A percentile compares a stretch with the other conserved stretches of the same genome.
phyloP scores from a whole-genome alignment of 2,888 invertebrate genomes.

The Spicauda simplicius region DNA sequence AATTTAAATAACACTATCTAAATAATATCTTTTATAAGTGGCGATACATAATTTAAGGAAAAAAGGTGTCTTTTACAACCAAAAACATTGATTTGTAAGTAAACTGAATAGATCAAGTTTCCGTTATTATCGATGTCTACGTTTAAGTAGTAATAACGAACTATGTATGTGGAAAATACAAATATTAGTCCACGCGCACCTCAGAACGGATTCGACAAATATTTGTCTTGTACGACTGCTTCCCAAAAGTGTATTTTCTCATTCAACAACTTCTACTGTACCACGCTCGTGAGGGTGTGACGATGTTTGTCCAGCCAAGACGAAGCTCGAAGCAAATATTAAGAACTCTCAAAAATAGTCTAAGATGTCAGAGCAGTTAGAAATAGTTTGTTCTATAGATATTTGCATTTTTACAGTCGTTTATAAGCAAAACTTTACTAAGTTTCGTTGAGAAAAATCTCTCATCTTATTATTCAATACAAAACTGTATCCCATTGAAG shows the following conservation, averaged over 20 bases:
- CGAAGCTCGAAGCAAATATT: constrained; percentile 56
- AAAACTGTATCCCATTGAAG: constrained; percentile 16
- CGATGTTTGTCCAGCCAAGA: constrained; percentile 65
- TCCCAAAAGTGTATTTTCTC: constrained; percentile 79
- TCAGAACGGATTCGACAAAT: constrained; percentile 78
- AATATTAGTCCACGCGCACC: constrained; percentile 77
- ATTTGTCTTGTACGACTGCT: constrained; percentile 77
- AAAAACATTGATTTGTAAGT: not conserved
- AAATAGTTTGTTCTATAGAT: constrained; percentile 1
- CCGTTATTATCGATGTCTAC: constrained; percentile 47
- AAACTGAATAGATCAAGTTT: constrained; percentile 14
- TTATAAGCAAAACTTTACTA: not conserved
- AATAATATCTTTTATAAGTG: too few species aligned
- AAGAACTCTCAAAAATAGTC: constrained; percentile 39
- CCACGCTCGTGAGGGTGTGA: constrained; percentile 69
- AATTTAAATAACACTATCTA: too few species aligned
- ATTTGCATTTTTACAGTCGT: not conserved
- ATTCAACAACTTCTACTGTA: constrained; percentile 77
- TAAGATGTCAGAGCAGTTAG: not conserved
- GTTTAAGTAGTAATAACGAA: constrained; percentile 71
- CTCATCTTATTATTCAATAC: not conserved
- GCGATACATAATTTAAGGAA: not conserved
- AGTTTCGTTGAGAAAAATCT: constrained; percentile 8
- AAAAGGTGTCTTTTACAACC: not conserved
- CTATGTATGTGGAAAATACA: constrained; percentile 62